A percentile compares a stretch with the other conserved stretches of the same genome.
These are phyloP conservation scores for Eledone cirrhosa DNA, from an alignment of 2,888 invertebrate species.

Conservation along the genomic window DNA sequence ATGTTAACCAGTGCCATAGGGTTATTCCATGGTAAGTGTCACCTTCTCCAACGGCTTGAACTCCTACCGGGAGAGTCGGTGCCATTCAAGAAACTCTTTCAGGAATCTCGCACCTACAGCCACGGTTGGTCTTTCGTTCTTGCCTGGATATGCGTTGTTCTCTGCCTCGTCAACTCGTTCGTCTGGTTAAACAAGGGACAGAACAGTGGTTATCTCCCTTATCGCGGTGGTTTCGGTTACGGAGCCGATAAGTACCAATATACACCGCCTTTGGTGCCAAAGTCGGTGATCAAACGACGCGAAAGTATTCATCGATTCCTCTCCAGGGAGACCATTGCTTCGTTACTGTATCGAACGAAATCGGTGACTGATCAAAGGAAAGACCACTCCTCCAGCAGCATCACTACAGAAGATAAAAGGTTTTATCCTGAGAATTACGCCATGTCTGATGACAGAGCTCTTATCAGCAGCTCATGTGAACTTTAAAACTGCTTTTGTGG, in stretches of 20 bases:
- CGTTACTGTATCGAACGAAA: neutral
- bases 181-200: conserved; percentile 57
- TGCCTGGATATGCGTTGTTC: conserved; percentile 60
- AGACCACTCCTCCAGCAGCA: neutral
- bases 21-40: conserved; percentile 57
- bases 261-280: conserved; percentile 5
- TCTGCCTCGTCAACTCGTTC: conserved; percentile 52
- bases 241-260: conserved; percentile 23
- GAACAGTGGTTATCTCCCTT: conserved; percentile 35
- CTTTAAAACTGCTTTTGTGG: no score
- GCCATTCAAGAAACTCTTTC: conserved; percentile 49
- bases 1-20: conserved; percentile 51
- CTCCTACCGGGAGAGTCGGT: conserved; percentile 45
- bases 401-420: neutral
- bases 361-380: neutral
- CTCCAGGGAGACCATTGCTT: conserved; percentile 10
- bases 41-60: conserved; percentile 49
- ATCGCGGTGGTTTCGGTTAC: conserved; percentile 20
- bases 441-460: conserved; percentile 14
- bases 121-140: conserved; percentile 61
- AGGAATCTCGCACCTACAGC: conserved; percentile 43
- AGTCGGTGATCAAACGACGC: conserved; percentile 24
- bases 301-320: conserved; percentile 17
- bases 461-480: neutral
- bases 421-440: conserved; percentile 1